Evolutionary conservation across 2,797 vertebrate species (phyloP).

Genomic region (Odontamblyopus rebecca): DNA sequence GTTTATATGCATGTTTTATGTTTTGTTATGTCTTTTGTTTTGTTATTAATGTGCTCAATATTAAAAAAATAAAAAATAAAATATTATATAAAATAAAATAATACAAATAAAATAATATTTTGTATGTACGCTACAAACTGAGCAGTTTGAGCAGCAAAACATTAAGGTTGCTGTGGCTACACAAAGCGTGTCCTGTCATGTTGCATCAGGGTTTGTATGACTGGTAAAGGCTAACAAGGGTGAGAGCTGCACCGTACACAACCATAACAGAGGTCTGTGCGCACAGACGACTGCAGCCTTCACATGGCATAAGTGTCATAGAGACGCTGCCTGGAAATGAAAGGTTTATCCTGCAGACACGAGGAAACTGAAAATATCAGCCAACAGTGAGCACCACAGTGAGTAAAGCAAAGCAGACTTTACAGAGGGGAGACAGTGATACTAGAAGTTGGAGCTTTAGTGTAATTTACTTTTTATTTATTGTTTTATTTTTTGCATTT

Average conservation of each 20-base stretch:
- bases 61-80: too few species aligned
- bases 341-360: slow-evolving; percentile 65
- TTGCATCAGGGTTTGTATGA: slow-evolving; percentile 73
- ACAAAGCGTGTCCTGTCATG: slow-evolving; percentile 76
- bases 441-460: background rate
- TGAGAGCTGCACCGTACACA: slow-evolving; percentile 68
- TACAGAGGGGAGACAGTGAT: slow-evolving; percentile 12
- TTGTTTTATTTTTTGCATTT: background rate
- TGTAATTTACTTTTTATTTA: slow-evolving; percentile 10
- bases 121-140: slow-evolving; percentile 62
- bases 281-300: slow-evolving; percentile 62
- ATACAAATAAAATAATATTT: too few species aligned
- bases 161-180: slow-evolving; percentile 61
- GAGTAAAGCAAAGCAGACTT: slow-evolving; percentile 28
- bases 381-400: slow-evolving; percentile 14
- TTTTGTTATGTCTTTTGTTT: too few species aligned
- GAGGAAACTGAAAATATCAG: slow-evolving; percentile 56
- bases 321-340: slow-evolving; percentile 57
- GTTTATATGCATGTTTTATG: too few species aligned
- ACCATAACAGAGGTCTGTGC: slow-evolving; percentile 46
- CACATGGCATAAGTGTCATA: slow-evolving; percentile 71
- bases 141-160: slow-evolving; percentile 44
- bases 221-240: slow-evolving; percentile 76
- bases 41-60: too few species aligned
- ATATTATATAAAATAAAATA: too few species aligned